Evolutionary conservation across 2,113 vertebrate genomes (phyloP), one percentile per base, ranked within the genome.

Genomic region (Rhadina sibilatrix): DNA sequence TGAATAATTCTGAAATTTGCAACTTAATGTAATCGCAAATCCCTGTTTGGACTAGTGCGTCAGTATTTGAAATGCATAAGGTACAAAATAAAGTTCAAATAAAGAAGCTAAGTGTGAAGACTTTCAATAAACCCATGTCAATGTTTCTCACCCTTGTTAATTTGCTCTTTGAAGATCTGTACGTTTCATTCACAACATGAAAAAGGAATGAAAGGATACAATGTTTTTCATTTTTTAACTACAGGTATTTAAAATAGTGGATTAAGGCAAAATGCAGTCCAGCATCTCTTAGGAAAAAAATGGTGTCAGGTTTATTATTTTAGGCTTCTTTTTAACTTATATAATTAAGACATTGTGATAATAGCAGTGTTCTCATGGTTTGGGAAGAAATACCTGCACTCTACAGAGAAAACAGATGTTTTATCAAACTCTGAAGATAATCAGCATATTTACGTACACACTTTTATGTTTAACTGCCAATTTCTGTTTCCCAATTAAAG

Each of bases 371-470:
- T 95, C 81, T 79, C 35, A 37, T 38, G n/a, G 61, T 91, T 87
- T 92, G 63, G 31, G 53, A 97, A 93, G 88, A 95, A 92, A 93
- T 95, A 97, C 96, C 94, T 96, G 83, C 53, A 52, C 81, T 91
- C 86, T 89, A 35, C 49, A 89, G 65, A 91, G 86, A 92, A 96
- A 96, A 88, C 82, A 96, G 90, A 95, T 96, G 92, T 94, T 97
- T 97, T 97, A 94, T 96, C 92, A 96, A 95, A 94, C 83, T 86
- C 93, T 88, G 75, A 96, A 88, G 87, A 91, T 97, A 97, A 96
- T 95, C 92, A 95, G 89, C 68, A 61, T 96, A 93, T 97, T 97
- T 97, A 96, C 90, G 96, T 93, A 95, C 78, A 83, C 85, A 87
- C 88, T 95, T 95, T 96, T 90, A 94, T 83, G 89, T 96, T 96